A percentile compares a stretch with the other conserved stretches of the same genome.
Conservation (phyloP, 2,797 vertebrate species). For the Eupleurogrammus muticus region DNA sequence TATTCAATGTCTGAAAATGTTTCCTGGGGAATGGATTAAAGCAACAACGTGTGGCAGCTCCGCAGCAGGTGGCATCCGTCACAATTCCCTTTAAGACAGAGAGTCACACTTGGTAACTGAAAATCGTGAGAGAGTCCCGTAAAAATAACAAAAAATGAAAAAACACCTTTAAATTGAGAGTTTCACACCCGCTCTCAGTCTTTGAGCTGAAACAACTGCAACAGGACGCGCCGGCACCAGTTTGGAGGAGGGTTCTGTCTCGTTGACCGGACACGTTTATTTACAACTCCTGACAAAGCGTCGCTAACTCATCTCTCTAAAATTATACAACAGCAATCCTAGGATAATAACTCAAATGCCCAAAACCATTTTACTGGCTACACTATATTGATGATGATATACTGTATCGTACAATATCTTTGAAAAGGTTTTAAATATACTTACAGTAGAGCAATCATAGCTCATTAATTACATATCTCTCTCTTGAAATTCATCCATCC, state of each 20-base stretch:
- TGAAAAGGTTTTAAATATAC: neutral
- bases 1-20: neutral
- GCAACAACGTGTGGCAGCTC: neutral
- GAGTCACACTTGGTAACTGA: conserved; percentile 22
- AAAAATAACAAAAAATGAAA: no score
- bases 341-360: conserved; percentile 1
- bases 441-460: neutral
- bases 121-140: conserved; percentile 7
- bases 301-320: neutral
- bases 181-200: neutral
- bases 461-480: no score
- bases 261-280: neutral
- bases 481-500: no score
- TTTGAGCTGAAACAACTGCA: neutral
- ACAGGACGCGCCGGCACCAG: neutral
- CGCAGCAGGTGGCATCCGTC: conserved; percentile 1
- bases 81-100: conserved; percentile 10
- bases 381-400: neutral
- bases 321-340: neutral
- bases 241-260: neutral
- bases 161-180: neutral
- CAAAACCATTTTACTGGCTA: conserved; percentile 6
- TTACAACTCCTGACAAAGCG: neutral
- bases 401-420: neutral
- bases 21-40: neutral